Base-by-base conservation (phyloP, 2,888 invertebrate species). In the Phengaris arion region DNA sequence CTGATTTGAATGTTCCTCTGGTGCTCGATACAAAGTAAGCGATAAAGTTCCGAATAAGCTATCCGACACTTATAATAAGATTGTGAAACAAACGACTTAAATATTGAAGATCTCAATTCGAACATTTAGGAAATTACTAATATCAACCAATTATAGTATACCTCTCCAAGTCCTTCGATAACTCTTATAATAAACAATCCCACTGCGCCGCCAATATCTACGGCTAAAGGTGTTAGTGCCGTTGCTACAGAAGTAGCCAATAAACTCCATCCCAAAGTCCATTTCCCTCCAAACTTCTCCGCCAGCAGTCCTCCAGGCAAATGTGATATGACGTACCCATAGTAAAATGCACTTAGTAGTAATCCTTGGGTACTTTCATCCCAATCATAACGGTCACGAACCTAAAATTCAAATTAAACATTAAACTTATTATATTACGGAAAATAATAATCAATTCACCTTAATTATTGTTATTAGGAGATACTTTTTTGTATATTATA, bases 251-350 rank as follows among this genome's bases (percentile, higher is more conserved):
- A 97, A 0, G 98, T 97, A 1, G 95, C 94, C 0, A 98, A 88
- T 51, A 98, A 94, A 13, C 98, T 98, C 35, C 97, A 82, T 0
- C 97, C 97, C 51, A 97, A 90, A 0, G 97, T 95, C 94, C 97
- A 96, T 88, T 98, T 98, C 0, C 97, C 98, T 13, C 98, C 98
- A 82, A 96, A 97, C 81, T 94, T 96, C 82, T 97, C 97, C 0
- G 97, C 96, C 57, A 98, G 84, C 74, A 96, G 92, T 75, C 97
- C 98, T 69, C 97, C 98, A 0, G 98, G 98, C 51, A 98, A 86
- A 83, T 98, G 97, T 0, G 97, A 97, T 0, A 97, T 77, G 0
- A 97, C 95, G 85, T 98, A 97, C 0, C 97, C 97, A 91, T 97
- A 97, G 88, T 97, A 98, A 86, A 98, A 98, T 0, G 97, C 96